Evolutionary conservation across 2,113 vertebrate species (phyloP).

Genomic region (Numida meleagris): DNA sequence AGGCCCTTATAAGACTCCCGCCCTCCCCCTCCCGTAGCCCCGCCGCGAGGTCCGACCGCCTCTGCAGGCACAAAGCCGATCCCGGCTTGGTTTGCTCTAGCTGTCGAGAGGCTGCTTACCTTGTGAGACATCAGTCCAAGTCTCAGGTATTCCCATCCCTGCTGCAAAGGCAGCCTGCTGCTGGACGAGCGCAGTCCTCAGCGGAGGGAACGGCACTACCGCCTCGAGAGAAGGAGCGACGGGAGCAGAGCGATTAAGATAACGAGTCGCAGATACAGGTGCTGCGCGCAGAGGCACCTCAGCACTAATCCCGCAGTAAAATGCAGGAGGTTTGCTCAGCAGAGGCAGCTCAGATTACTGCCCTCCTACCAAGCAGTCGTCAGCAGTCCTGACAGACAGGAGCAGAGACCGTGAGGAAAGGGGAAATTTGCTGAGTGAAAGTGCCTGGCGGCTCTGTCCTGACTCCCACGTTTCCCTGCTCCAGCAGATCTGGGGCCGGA

Average conservation of each 20-base stretch:
- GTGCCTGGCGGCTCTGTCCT: slow-evolving; percentile 20
- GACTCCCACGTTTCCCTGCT: background rate
- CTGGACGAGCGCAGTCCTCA: background rate
- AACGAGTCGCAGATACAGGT: slow-evolving; percentile 62
- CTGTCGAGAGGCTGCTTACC: slow-evolving; percentile 64
- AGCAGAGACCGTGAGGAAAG: slow-evolving; percentile 68
- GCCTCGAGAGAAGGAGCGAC: background rate
- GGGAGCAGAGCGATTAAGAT: background rate
- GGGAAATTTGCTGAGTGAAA: slow-evolving; percentile 36
- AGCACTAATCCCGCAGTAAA: background rate
- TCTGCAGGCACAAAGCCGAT: background rate
- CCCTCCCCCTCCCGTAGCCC: background rate
- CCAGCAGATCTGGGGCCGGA: background rate
- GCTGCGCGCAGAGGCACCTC: slow-evolving; percentile 55
- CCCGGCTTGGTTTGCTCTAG: background rate
- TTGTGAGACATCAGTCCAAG: background rate
- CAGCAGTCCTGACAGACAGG: slow-evolving; percentile 65
- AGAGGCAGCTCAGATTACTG: slow-evolving; percentile 80
- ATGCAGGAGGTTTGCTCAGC: slow-evolving; percentile 45
- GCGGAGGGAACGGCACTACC: background rate
- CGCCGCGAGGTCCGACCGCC: background rate
- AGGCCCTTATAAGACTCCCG: background rate
- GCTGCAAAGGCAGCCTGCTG: background rate
- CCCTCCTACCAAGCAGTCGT: slow-evolving; percentile 79
- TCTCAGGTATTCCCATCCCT: background rate